Evolutionary conservation across 2,113 vertebrate genomes (phyloP).

Genomic region (Entomyzon cyanotis): DNA sequence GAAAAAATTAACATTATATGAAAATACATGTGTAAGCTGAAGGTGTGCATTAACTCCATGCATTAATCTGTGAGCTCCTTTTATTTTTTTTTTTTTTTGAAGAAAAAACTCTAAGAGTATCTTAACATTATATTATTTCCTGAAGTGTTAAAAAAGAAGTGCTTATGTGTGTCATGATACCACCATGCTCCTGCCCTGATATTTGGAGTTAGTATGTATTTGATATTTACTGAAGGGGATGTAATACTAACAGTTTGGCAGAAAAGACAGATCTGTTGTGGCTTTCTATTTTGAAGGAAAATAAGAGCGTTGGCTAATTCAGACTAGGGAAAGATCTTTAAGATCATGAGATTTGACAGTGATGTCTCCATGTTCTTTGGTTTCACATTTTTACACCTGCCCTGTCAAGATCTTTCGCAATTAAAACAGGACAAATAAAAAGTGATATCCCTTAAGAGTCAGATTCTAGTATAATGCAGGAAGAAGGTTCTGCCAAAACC

Average conservation of each 20-base stretch:
- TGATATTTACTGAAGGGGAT: background rate
- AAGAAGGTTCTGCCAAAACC: background rate
- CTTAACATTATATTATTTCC: background rate
- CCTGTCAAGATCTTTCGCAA: background rate
- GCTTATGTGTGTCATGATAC: background rate
- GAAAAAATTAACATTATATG: background rate
- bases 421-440: background rate
- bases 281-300: background rate
- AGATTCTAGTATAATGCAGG: background rate
- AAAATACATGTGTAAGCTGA: background rate
- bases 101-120: background rate
- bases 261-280: background rate
- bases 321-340: background rate
- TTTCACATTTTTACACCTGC: background rate
- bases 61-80: background rate
- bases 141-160: background rate
- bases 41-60: background rate
- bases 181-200: background rate
- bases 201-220: background rate
- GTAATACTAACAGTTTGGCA: background rate
- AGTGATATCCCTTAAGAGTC: background rate
- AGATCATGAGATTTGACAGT: background rate
- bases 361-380: background rate
- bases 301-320: background rate
- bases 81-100: background rate